Conservation (phyloP, 2,113 vertebrate genomes). For the Ceyx cyanopectus region DNA sequence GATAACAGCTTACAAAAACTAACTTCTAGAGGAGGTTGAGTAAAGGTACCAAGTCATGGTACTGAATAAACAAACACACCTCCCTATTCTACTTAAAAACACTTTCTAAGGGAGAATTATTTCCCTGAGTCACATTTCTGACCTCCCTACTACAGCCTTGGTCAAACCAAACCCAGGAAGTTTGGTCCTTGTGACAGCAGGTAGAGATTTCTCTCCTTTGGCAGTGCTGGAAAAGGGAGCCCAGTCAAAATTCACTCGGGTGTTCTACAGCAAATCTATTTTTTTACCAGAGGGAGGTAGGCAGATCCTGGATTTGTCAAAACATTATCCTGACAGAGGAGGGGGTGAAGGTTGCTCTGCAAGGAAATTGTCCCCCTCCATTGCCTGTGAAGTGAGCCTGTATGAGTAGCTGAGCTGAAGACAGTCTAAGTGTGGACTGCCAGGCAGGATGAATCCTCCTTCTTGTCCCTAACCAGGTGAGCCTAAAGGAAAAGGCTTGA, state of each 20-base stretch:
- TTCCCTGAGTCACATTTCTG: background rate
- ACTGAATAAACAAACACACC: constrained; percentile 12
- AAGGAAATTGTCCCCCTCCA: background rate
- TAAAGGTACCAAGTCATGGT: background rate
- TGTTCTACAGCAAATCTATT: background rate
- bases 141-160: background rate
- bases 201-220: background rate
- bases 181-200: background rate
- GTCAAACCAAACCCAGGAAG: background rate
- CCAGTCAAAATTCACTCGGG: background rate
- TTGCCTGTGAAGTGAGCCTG: background rate
- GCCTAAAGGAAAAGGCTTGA: background rate
- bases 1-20: background rate
- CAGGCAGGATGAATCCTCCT: background rate
- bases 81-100: background rate
- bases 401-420: background rate
- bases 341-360: background rate
- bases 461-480: background rate
- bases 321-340: background rate
- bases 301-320: background rate
- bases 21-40: background rate
- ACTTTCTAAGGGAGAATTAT: constrained; percentile 25
- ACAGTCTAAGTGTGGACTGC: background rate
- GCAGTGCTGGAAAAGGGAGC: background rate
- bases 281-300: background rate